Base-by-base conservation (phyloP, 2,888 invertebrate species). In the Argyresthia goedartella region DNA sequence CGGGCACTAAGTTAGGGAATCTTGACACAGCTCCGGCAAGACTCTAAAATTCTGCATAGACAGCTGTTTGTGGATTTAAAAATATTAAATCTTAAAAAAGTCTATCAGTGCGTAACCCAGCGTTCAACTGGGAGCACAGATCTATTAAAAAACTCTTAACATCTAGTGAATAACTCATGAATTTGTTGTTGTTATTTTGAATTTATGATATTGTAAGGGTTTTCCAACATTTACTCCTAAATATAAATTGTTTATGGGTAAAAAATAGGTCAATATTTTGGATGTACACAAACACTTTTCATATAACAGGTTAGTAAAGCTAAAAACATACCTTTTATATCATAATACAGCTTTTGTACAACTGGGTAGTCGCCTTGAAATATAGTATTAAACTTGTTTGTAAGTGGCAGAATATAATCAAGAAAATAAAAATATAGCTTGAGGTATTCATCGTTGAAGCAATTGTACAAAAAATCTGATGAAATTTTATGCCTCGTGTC, bases 381-480 rank as follows among this genome's bases (percentile, higher is more conserved):
- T 45, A 45, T 45, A 14, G 10, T 45, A 10, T 45, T 45, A 14
- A 45, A 10, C 15, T 45, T 45, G 14, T 45, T 45, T 10, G 15
- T 15, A 9, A 10, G 6, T 1, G 6, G 45, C 14, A 45, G 4
- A 9, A 45, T 45, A 45, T 45, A 45, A 14, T 45, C 45, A 4
- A 45, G 10, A 9, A 15, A n/a, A 14, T 45, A 45, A 45, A 45
- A 45, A 45, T 45, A 45, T 9, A 45, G 49, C 53, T 50, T 14
- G 59, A 58, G 49, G 59, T 62, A 7, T 54, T 51, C 39, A 50
- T 49, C 50, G 56, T 52, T 34, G 56, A 57, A 35, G 54, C 55
- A 34, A 53, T 52, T 61, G 60, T 63, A 61, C 63, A 64, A 36
- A 14, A 49, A 49, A 1, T 45, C 8, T 6, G 45, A 45, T 8